Percentiles rank a stretch among this genome's conserved stretches.
These are phyloP conservation scores for Pluvialis apricaria DNA, from an alignment of 2,113 vertebrate genomes.

Conservation along the genomic window DNA sequence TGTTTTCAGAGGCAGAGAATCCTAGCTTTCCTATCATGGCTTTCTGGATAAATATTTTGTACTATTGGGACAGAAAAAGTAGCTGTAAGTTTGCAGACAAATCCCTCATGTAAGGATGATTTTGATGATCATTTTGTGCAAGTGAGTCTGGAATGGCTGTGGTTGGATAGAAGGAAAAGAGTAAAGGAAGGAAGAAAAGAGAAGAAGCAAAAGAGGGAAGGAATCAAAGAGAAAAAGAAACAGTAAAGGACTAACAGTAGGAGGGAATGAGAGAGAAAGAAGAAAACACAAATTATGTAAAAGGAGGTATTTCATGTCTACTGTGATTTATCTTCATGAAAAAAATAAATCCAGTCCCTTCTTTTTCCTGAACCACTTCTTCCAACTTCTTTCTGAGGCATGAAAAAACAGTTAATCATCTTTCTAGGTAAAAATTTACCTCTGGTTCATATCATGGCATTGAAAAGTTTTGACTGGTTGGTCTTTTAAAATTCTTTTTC, in stretches of 20 bases:
- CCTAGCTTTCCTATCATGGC: background rate
- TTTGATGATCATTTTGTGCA: background rate
- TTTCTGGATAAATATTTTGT: constrained; percentile 19
- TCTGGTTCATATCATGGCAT: background rate
- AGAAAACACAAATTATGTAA: background rate
- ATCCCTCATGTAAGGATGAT: background rate
- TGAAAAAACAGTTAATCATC: background rate
- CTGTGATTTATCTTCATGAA: background rate
- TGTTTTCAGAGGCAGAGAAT: constrained; percentile 11
- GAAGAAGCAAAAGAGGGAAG: background rate
- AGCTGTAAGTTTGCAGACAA: background rate
- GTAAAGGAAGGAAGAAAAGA: background rate
- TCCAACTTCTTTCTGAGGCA: background rate
- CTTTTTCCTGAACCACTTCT: background rate
- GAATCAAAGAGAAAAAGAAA: background rate
- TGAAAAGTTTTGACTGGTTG: background rate
- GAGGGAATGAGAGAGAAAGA: background rate
- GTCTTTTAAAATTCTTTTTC: background rate
- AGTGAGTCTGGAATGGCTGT: background rate
- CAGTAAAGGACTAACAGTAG: background rate
- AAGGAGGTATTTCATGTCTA: background rate
- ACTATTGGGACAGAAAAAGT: background rate
- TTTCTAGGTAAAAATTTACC: background rate
- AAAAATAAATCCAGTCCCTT: background rate
- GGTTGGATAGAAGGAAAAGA: background rate